Evolutionary conservation across 1,140 invertebrate genomes (phyloP), one percentile per base, ranked within the genome.

Genomic region (Nephila pilipes): DNA sequence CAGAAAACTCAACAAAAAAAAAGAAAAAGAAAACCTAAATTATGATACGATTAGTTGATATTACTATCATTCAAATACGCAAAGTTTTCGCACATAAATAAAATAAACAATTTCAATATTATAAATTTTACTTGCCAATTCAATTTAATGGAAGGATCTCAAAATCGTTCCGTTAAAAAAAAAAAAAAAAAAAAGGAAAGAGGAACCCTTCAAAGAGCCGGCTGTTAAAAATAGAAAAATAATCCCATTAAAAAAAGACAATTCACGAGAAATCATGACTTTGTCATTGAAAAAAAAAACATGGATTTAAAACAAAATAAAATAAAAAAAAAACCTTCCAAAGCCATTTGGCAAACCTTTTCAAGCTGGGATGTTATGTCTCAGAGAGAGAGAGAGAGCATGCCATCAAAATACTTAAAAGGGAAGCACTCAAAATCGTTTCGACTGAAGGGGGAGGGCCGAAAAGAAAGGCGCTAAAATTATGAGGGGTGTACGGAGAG

Each of bases 331-430:
- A 46, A 46, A 2, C 36, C 88, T 38, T 55, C 36, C 54, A 69
- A 65, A 85, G 20, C 90, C 90, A 92, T 92, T 92, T 83, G 29
- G 90, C 25, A 46, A 91, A 46, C 65, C 88, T 36, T 90, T 80
- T 90, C 87, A 90, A 36, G 32, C 89, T 14, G 16, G 55, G 89
- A 69, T 85, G 90, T 92, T 85, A 92, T 92, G 81, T 69, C 90
- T 92, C 29, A 29, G 25, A n/a, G 18, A 46, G 12, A 29, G 25
- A n/a, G 18, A 46, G 12, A 57, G 55, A 63, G 89, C 89, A 90
- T 92, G 90, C 90, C 90, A 90, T 90, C 89, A 81, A 85, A 92
- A 92, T 92, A 92, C 90, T 92, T 92, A 92, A 92, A 92, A 92
- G 81, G 38, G 38, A 60, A 88, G 65, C 90, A 85, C 90, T 92